phyloP scores from a whole-genome alignment of 2,888 invertebrate species.

The Malacosoma neustria region DNA sequence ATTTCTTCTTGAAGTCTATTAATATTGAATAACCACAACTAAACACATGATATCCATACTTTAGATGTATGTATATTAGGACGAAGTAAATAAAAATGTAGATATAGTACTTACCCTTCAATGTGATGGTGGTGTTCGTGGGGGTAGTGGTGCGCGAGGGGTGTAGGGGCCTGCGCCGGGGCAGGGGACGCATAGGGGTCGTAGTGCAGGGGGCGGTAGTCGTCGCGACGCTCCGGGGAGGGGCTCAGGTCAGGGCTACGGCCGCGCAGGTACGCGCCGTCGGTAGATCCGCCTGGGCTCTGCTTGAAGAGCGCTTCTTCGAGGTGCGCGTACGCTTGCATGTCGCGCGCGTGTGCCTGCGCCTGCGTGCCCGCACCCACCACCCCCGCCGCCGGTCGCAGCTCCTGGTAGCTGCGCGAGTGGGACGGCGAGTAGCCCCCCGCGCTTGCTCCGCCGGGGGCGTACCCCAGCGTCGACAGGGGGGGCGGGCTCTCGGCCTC shows the following conservation, averaged over 20 bases:
- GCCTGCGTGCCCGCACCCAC: conserved; percentile 36
- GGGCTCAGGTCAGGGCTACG: conserved; percentile 47
- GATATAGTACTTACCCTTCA: conserved; percentile 56
- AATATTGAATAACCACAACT: no score
- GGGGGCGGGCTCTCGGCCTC: conserved; percentile 54
- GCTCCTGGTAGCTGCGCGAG: conserved; percentile 68
- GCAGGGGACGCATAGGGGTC: conserved; percentile 38
- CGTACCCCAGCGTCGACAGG: conserved; percentile 48
- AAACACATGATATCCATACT: no score
- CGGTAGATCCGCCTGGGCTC: conserved; percentile 31
- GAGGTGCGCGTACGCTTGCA: conserved; percentile 61
- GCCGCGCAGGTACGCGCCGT: conserved; percentile 46
- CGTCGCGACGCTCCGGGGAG: conserved; percentile 48
- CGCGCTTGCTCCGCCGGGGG: conserved; percentile 27
- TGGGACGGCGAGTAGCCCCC: conserved; percentile 47
- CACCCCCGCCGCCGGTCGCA: conserved; percentile 39
- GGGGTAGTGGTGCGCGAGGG: conserved; percentile 44
- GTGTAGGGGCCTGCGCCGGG: conserved; percentile 38
- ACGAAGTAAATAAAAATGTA: no score
- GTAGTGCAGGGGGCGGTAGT: conserved; percentile 51
- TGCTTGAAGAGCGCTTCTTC: conserved; percentile 45
- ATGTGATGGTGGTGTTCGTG: conserved; percentile 46
- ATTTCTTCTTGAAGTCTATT: no score
- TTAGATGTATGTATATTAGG: no score
- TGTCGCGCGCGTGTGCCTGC: conserved; percentile 53